These are phyloP conservation scores for Pedetes capensis DNA, from an alignment of 2,113 vertebrate species.

Conservation along the genomic window DNA sequence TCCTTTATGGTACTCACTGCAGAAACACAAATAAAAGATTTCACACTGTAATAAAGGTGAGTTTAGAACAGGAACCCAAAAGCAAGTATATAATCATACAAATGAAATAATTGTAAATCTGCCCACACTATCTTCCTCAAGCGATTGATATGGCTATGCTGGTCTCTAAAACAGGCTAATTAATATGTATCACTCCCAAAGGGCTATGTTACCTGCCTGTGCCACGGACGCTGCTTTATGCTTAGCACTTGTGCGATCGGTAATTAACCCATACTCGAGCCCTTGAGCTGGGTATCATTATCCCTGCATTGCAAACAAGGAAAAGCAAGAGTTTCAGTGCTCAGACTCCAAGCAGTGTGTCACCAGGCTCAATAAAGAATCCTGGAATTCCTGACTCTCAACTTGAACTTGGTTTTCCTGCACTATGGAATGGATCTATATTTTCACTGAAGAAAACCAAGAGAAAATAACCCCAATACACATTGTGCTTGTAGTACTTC, in stretches of 20 bases:
- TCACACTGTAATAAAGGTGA: neutral
- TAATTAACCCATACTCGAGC: conserved; percentile 50
- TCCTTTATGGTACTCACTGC: neutral
- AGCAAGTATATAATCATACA: neutral
- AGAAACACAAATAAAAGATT: neutral
- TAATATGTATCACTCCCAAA: conserved; percentile 22
- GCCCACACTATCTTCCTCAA: neutral
- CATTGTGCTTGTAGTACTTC: neutral
- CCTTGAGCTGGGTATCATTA: conserved; percentile 68
- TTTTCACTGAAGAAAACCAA: neutral
- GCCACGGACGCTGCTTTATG: conserved; percentile 15
- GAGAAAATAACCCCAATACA: neutral
- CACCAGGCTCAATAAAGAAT: neutral
- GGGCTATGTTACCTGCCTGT: neutral
- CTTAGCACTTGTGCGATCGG: neutral
- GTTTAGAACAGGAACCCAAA: neutral
- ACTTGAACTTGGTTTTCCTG: neutral
- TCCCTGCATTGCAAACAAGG: conserved; percentile 65
- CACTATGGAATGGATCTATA: neutral
- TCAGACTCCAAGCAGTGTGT: neutral
- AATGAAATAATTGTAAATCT: neutral
- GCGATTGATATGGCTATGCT: neutral
- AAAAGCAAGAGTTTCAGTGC: conserved; percentile 41
- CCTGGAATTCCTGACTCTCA: conserved; percentile 28
- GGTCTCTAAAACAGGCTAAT: conserved; percentile 17